These are phyloP conservation scores for Varroa destructor DNA, from an alignment of 1,140 invertebrate genomes.

Conservation along the genomic window DNA sequence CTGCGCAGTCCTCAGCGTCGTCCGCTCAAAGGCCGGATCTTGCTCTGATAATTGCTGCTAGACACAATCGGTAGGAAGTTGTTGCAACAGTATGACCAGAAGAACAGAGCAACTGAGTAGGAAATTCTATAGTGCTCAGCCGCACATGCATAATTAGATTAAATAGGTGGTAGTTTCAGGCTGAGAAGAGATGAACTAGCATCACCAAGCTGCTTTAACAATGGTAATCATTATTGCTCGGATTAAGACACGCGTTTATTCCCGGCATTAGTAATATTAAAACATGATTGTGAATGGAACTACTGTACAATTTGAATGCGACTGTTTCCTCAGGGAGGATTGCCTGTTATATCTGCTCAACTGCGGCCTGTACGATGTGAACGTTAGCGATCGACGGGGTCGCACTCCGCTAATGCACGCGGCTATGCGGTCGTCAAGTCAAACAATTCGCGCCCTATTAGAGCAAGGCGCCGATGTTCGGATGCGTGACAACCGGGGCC, in stretches of 20 bases:
- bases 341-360: slow-evolving; percentile 21
- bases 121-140: too few relatives aligned
- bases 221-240: too few relatives aligned
- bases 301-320: too few relatives aligned
- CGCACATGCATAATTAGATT: too few relatives aligned
- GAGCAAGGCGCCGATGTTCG: slow-evolving; percentile 11
- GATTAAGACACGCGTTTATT: too few relatives aligned
- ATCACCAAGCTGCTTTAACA: too few relatives aligned
- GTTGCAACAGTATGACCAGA: too few relatives aligned
- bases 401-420: slow-evolving; percentile 23
- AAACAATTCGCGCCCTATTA: slow-evolving; percentile 16
- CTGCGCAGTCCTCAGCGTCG: background rate
- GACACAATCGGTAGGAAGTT: slow-evolving; percentile 7
- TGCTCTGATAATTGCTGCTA: background rate
- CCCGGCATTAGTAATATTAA: too few relatives aligned
- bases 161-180: too few relatives aligned
- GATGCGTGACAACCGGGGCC: slow-evolving; percentile 4
- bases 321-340: background rate
- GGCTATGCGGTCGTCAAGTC: slow-evolving; percentile 10
- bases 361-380: slow-evolving; percentile 19
- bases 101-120: too few relatives aligned
- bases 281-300: too few relatives aligned
- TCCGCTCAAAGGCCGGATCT: background rate
- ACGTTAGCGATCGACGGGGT: slow-evolving; percentile 18
- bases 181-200: too few relatives aligned